phyloP scores from a whole-genome alignment of 2,888 invertebrate genomes.

The Unio pictorum region DNA sequence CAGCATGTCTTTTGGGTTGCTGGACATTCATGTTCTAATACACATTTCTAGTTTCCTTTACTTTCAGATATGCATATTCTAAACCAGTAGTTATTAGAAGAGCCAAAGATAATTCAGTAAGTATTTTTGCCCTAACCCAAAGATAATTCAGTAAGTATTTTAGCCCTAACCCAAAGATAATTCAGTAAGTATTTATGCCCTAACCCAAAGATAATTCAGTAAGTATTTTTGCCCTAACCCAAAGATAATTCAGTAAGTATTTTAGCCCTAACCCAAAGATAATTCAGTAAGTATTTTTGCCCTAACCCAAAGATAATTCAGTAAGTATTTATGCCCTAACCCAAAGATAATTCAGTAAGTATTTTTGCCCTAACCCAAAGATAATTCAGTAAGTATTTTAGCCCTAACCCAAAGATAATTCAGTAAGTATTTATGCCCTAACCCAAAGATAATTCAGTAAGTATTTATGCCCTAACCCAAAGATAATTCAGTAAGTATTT shows the following conservation, averaged over 20 bases:
- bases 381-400: slow-evolving; percentile 40
- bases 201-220: slow-evolving; percentile 58
- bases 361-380: neutral
- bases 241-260: slow-evolving; percentile 39
- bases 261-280: slow-evolving; percentile 39
- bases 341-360: slow-evolving; percentile 63
- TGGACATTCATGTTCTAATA: no score
- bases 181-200: slow-evolving; percentile 41
- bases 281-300: slow-evolving; percentile 52
- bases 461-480: slow-evolving; percentile 33
- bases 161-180: slow-evolving; percentile 33
- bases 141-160: slow-evolving; percentile 39
- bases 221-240: slow-evolving; percentile 21
- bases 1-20: no score
- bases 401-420: slow-evolving; percentile 53
- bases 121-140: slow-evolving; percentile 12
- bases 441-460: slow-evolving; percentile 29
- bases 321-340: slow-evolving; percentile 42
- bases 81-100: slow-evolving; percentile 61
- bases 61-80: slow-evolving; percentile 63
- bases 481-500: slow-evolving; percentile 58
- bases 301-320: neutral
- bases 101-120: slow-evolving; percentile 61
- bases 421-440: slow-evolving; percentile 39
- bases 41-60: no score